These are phyloP conservation scores for Ceyx margarethae DNA, from an alignment of 2,113 vertebrate genomes.

Conservation along the genomic window DNA sequence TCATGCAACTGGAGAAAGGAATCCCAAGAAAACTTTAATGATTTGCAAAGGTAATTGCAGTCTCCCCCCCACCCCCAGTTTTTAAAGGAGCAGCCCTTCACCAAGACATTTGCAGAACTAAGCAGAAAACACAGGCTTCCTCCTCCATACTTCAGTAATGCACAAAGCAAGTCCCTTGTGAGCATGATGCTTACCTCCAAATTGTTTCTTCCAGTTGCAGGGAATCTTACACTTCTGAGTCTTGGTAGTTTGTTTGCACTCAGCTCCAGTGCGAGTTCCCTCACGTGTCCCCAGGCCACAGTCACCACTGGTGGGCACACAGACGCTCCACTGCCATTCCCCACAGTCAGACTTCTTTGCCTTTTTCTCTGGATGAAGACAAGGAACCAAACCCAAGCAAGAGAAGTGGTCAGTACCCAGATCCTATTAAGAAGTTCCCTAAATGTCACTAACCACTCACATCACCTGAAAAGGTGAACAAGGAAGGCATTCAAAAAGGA, in stretches of 20 bases:
- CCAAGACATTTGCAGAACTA: neutral
- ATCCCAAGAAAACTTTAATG: neutral
- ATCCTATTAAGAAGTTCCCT: neutral
- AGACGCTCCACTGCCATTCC: constrained; percentile 97
- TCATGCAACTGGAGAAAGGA: neutral
- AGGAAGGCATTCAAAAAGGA: neutral
- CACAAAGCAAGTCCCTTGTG: neutral
- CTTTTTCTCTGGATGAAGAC: constrained; percentile 84
- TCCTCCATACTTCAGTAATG: neutral
- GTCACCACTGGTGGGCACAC: constrained; percentile 90
- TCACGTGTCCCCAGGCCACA: constrained; percentile 94
- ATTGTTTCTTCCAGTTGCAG: constrained; percentile 99
- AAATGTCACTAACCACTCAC: neutral
- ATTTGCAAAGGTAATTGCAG: neutral
- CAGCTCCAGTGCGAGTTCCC: constrained; percentile 87
- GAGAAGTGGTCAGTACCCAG: neutral
- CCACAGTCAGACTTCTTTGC: constrained; percentile 94
- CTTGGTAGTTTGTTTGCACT: constrained; percentile 96
- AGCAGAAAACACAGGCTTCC: neutral
- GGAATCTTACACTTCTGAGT: constrained; percentile 99
- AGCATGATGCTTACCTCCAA: constrained; percentile 82
- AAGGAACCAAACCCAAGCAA: neutral
- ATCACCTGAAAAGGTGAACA: neutral
- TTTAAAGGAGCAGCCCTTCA: neutral
- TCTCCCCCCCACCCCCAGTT: rapidly evolving